A percentile compares a stretch with the other conserved stretches of the same genome.
These are phyloP conservation scores for Halictus rubicundus DNA, from an alignment of 1,140 invertebrate genomes.

Conservation along the genomic window DNA sequence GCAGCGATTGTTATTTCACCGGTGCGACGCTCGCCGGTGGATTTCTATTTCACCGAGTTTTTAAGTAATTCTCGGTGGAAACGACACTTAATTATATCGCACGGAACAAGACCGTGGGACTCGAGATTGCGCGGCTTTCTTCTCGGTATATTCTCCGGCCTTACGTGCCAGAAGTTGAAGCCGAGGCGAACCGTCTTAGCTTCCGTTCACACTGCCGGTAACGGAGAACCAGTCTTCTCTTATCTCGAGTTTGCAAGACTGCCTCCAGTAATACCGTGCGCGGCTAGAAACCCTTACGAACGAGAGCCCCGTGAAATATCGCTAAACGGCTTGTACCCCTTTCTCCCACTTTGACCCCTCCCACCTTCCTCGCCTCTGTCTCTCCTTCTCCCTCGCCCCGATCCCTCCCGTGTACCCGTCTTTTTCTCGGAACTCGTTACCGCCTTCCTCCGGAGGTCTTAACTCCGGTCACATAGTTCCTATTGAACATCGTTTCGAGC, in stretches of 20 bases:
- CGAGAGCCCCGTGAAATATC: constrained; percentile 79
- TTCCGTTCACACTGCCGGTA: constrained; percentile 68
- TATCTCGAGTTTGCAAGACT: constrained; percentile 80
- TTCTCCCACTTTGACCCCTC: constrained; percentile 21
- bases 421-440: not conserved
- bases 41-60: no score
- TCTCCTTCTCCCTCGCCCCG: not conserved
- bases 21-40: no score
- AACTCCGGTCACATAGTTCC: not conserved
- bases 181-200: constrained; percentile 66
- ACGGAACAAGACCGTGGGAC: not conserved
- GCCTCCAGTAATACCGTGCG: constrained; percentile 77
- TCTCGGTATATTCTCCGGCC: constrained; percentile 45
- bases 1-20: no score
- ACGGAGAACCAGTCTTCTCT: constrained; percentile 69
- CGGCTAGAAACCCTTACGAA: constrained; percentile 66
- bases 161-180: constrained; percentile 37
- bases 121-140: constrained; percentile 59
- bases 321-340: constrained; percentile 71
- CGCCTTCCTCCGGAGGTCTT: not conserved
- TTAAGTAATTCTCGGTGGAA: no score
- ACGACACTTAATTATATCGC: no score
- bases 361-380: constrained; percentile 8
- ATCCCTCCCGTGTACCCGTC: not conserved
- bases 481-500: not conserved